Base-by-base conservation (phyloP, 2,888 invertebrate genomes). In the Alviniconcha strummeri region DNA sequence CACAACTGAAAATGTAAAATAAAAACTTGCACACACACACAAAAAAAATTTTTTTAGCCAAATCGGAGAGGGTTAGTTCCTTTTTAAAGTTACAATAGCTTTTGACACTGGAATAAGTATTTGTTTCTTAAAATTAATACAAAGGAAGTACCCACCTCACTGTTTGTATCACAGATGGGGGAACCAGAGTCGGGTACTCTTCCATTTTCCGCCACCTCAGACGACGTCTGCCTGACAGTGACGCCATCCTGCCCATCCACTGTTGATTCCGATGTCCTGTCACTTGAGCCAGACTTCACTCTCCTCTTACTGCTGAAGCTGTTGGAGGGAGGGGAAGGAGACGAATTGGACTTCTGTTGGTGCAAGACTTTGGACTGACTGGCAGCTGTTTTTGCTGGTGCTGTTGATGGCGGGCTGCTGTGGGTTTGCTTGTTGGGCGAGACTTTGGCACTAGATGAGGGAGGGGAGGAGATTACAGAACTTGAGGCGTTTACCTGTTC, bases 131-230 rank as follows among this genome's bases (percentile, higher is more conserved):
- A 36, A 36, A 36, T 36, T 36, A 36, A 36, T 36, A 36, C 36
- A 36, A 36, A 36, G 36, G 36, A 36, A 36, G 36, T 36, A 81
- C 89, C 80, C 80, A 91, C 91, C 88, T 89, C 89, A 89, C 90
- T 91, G 54, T 88, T 89, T 85, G 86, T 90, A 89, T 91, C 91
- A 90, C 90, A 90, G 85, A 87, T 85, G 52, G 90, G 88, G 55
- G 90, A 89, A 19, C 86, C 87, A 15, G 88, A 85, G 56, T 86
- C 85, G 17, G 86, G 56, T 52, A 85, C 54, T 64, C 56, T 55
- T 17, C 77, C 67, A 77, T 82, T 82, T 67, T 57, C 67, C 13
- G 74, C 15, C 75, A 81, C 64, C 8, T 7, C 54, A 36, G 77
- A 7, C 36, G 52, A 60, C 13, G 60, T 60, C 56, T 75, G 55